Conservation (phyloP, 2,113 vertebrate genomes). For the Eira barbara region DNA sequence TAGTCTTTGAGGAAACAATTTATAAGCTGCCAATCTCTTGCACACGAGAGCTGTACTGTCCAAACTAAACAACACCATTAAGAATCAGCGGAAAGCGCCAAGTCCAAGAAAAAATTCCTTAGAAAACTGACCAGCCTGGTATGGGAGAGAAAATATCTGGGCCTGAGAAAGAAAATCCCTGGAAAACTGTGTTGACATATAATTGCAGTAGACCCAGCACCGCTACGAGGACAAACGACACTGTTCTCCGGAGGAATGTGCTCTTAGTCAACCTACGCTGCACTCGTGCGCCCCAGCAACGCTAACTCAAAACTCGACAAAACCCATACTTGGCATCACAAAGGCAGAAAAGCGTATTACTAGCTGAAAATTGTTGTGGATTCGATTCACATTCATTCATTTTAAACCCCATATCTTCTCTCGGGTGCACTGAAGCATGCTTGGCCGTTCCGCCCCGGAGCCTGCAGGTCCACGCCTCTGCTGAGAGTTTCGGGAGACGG, state of each 20-base stretch:
- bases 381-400: neutral
- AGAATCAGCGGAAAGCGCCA: neutral
- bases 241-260: neutral
- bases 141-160: neutral
- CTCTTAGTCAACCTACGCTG: neutral
- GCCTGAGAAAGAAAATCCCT: neutral
- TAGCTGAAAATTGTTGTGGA: neutral
- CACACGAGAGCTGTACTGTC: neutral
- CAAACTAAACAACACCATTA: neutral
- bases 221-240: no score
- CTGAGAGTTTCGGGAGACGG: neutral
- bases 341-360: neutral
- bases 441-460: neutral
- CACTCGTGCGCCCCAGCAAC: neutral
- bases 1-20: neutral
- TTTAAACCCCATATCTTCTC: neutral
- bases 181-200: neutral
- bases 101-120: neutral
- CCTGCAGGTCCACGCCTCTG: rapidly evolving
- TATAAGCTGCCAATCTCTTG: neutral
- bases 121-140: neutral
- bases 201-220: neutral
- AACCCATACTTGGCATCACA: neutral
- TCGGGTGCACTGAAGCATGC: neutral
- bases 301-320: neutral